These are phyloP conservation scores for Heliocidaris erythrogramma DNA, from an alignment of 35 echinoderm and acorn worm genomes.

Conservation along the genomic window DNA sequence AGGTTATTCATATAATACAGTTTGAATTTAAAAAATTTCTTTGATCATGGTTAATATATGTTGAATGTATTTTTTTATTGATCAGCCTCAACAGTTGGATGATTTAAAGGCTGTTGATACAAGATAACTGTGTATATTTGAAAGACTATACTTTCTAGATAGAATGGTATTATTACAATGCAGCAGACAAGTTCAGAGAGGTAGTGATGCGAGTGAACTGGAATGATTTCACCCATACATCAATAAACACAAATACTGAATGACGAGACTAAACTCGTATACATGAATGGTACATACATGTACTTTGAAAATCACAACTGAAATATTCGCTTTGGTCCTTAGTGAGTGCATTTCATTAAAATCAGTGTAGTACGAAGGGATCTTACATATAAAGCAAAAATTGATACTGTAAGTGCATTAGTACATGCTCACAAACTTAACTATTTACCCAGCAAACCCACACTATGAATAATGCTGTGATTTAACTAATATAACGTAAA, in stretches of 20 bases:
- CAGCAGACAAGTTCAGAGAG: neutral
- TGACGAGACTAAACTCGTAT: neutral
- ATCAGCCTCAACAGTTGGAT: no score
- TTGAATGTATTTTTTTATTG: no score
- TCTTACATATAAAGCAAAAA: neutral
- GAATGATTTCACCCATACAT: neutral
- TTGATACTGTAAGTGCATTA: neutral
- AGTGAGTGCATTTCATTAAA: neutral
- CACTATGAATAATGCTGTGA: no score
- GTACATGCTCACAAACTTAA: no score
- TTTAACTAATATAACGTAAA: no score
- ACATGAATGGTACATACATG: neutral
- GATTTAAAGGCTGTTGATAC: no score
- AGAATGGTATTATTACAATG: neutral
- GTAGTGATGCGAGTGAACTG: neutral
- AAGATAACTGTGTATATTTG: neutral
- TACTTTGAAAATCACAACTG: neutral
- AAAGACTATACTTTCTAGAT: neutral
- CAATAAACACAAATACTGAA: neutral
- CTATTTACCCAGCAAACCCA: no score
- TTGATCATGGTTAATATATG: neutral
- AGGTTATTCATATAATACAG: neutral
- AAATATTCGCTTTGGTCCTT: neutral
- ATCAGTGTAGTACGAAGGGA: neutral
- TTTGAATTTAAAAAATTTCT: neutral